These are phyloP conservation scores for Dolichallabes microphthalmus DNA, from an alignment of 2,113 vertebrate genomes.

Conservation along the genomic window DNA sequence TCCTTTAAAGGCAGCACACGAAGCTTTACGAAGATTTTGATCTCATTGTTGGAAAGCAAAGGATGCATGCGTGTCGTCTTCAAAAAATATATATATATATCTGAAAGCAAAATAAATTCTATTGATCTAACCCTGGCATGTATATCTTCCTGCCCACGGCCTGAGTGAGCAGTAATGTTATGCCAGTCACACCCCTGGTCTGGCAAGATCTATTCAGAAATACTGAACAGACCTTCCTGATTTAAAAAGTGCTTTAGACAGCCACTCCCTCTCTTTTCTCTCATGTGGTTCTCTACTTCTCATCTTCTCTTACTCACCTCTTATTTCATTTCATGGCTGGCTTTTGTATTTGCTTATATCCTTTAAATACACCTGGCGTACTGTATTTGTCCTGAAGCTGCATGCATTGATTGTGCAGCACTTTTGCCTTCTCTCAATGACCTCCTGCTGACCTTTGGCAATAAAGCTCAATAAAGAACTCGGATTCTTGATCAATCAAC, in stretches of 20 bases:
- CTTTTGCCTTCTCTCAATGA: background rate
- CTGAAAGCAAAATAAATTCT: background rate
- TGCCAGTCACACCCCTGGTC: background rate
- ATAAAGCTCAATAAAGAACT: conserved; percentile 56
- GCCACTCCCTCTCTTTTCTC: background rate
- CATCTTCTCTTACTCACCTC: background rate
- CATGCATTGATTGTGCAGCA: background rate
- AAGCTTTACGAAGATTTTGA: background rate
- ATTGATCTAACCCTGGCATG: background rate
- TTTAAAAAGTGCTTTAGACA: conserved; percentile 41
- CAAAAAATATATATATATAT: background rate
- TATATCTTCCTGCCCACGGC: background rate
- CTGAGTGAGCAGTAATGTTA: background rate
- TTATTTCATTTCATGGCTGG: background rate
- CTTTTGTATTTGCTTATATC: background rate
- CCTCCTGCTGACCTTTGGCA: conserved; percentile 62
- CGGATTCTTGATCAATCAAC: conserved; percentile 49
- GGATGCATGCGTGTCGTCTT: background rate
- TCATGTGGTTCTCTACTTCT: background rate
- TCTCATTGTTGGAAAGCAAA: background rate
- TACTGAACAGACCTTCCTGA: background rate
- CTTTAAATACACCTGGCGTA: background rate
- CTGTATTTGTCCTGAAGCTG: background rate
- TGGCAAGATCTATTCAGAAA: conserved; percentile 18
- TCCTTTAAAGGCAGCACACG: background rate